Evolutionary conservation across 2,888 invertebrate genomes (phyloP).

Genomic region (Drosophila borborema): DNA sequence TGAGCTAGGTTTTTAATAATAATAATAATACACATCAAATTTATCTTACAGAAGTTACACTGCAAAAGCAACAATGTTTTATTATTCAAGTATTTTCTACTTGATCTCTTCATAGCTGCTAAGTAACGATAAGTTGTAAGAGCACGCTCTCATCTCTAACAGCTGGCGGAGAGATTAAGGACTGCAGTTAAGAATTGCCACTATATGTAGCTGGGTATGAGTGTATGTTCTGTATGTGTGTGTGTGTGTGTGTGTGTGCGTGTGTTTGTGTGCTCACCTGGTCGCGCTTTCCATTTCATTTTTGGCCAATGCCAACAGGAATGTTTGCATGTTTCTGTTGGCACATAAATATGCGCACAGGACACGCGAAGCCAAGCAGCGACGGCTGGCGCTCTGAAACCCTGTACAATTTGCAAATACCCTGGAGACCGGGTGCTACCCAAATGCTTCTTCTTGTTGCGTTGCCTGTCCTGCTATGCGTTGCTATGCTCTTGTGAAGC

Average conservation of each 20-base stretch:
- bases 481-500: slow-evolving; percentile 1
- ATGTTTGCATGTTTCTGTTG: slow-evolving; percentile 66
- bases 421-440: slow-evolving; percentile 49
- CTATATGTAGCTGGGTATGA: slow-evolving; percentile 25
- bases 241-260: slow-evolving; percentile 19
- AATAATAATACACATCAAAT: no score
- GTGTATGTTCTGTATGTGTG: slow-evolving; percentile 14
- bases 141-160: slow-evolving; percentile 26
- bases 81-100: background rate
- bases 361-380: slow-evolving; percentile 53
- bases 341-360: slow-evolving; percentile 67
- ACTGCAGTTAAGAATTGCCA: slow-evolving; percentile 45
- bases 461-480: background rate
- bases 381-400: slow-evolving; percentile 29
- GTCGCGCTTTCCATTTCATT: slow-evolving; percentile 72
- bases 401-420: slow-evolving; percentile 67
- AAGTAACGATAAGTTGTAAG: background rate
- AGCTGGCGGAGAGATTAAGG: background rate
- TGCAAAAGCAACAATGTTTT: background rate
- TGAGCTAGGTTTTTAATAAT: no score
- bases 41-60: background rate
- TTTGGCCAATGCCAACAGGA: slow-evolving; percentile 42
- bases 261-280: slow-evolving; percentile 40
- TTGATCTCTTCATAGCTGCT: background rate
- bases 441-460: background rate